phyloP scores from a whole-genome alignment of 37 sponge, comb jelly and placozoan species.

The Petrosia ficiformis region DNA sequence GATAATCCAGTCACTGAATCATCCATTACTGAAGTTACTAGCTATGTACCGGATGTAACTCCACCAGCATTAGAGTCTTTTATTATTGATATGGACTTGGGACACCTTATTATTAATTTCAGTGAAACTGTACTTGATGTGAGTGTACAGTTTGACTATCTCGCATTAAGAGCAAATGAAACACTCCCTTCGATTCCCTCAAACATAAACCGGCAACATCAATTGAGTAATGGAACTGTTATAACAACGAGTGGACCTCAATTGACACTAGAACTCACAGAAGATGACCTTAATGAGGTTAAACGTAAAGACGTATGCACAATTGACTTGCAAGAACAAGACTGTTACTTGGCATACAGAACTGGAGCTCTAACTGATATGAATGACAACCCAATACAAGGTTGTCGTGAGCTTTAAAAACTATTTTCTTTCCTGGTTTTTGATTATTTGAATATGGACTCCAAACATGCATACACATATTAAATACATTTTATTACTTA shows the following conservation, averaged over 20 bases:
- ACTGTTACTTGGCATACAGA: slow-evolving; percentile 77
- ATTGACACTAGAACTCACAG: slow-evolving; percentile 20
- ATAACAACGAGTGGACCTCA: slow-evolving; percentile 11
- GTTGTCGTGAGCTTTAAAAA: slow-evolving; percentile 59
- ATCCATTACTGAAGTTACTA: neutral
- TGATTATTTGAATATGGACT: neutral
- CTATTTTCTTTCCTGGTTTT: neutral
- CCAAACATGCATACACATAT: too few species aligned
- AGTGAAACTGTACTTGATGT: slow-evolving; percentile 60
- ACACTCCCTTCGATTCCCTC: slow-evolving; percentile 57
- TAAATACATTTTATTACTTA: too few species aligned
- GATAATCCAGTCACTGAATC: slow-evolving; percentile 31
- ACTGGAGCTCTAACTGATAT: slow-evolving; percentile 79
- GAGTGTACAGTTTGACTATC: slow-evolving; percentile 39
- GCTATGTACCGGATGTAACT: slow-evolving; percentile 42
- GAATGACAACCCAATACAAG: slow-evolving; percentile 65
- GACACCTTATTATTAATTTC: slow-evolving; percentile 68
- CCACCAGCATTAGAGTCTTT: slow-evolving; percentile 62
- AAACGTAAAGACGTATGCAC: slow-evolving; percentile 88
- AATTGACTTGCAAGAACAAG: slow-evolving; percentile 23
- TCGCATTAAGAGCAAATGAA: slow-evolving; percentile 61
- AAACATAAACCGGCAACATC: slow-evolving; percentile 68
- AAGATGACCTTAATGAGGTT: slow-evolving; percentile 82
- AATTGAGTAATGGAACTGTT: slow-evolving; percentile 32
- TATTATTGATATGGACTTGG: slow-evolving; percentile 71